Percentiles rank a stretch among this genome's conserved stretches.
Evolutionary conservation across 2,113 vertebrate species (phyloP).

Genomic region (Leptocoma aspasia): DNA sequence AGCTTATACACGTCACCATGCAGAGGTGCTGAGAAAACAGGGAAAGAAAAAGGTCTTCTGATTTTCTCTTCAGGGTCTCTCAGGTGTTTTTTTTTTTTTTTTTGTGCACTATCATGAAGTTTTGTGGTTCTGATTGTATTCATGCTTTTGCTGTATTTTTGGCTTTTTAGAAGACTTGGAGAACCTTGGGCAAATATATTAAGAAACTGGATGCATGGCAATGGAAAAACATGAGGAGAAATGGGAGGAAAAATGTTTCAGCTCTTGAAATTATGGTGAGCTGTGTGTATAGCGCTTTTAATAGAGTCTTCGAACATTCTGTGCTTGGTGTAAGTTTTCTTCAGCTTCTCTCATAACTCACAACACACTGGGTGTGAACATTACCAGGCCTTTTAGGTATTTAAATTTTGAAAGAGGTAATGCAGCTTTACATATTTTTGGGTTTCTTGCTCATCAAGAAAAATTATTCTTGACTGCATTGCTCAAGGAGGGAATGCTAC

Average conservation of each 20-base stretch:
- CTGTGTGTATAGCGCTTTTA: background rate
- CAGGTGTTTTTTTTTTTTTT: background rate
- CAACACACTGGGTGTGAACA: background rate
- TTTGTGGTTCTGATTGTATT: background rate
- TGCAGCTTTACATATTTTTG: background rate
- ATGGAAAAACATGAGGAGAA: background rate
- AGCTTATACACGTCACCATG: background rate
- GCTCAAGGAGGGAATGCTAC: background rate
- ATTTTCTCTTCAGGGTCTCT: background rate
- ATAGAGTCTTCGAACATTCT: background rate
- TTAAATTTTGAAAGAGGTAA: slow-evolving; percentile 46
- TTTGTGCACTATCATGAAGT: background rate
- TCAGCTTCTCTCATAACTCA: slow-evolving; percentile 35
- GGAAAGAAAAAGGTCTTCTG: background rate
- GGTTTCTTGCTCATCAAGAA: slow-evolving; percentile 28
- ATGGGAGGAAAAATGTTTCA: background rate
- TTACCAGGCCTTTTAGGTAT: slow-evolving; percentile 44
- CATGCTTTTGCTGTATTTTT: background rate
- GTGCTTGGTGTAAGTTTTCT: slow-evolving; percentile 32
- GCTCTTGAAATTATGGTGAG: slow-evolving; percentile 6
- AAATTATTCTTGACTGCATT: background rate
- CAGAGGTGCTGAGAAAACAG: background rate
- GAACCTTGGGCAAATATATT: slow-evolving; percentile 3
- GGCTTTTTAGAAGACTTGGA: background rate
- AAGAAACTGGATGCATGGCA: background rate